These are phyloP conservation scores for Eupithecia subumbrata DNA, from an alignment of 2,888 invertebrate genomes.

Conservation along the genomic window DNA sequence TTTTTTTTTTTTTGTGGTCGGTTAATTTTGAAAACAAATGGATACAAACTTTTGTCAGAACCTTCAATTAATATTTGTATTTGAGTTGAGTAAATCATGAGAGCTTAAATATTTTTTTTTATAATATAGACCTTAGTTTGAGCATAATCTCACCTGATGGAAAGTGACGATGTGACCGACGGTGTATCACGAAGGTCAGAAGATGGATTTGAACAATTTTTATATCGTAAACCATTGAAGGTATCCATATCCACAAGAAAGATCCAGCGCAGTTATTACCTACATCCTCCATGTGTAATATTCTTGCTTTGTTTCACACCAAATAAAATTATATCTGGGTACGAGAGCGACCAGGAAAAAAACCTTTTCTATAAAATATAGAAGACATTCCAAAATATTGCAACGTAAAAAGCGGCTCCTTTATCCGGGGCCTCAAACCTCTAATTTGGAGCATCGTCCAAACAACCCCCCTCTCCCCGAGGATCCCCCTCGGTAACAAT, in stretches of 20 bases:
- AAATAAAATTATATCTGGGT: neutral
- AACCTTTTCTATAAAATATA: neutral
- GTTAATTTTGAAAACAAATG: neutral
- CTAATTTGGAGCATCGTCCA: conserved; percentile 21
- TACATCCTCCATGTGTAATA: neutral
- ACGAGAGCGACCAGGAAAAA: neutral
- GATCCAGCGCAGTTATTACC: neutral
- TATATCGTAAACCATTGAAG: neutral
- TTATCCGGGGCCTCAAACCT: conserved; percentile 7
- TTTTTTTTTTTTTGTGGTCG: neutral
- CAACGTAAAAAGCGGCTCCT: neutral
- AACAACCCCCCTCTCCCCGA: conserved; percentile 11
- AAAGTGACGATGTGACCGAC: too few relatives aligned
- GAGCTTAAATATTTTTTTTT: too few relatives aligned
- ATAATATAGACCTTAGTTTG: too few relatives aligned
- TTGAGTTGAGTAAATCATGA: too few relatives aligned
- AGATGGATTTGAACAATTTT: too few relatives aligned
- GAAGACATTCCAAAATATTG: conserved; percentile 5
- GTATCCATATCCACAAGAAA: neutral
- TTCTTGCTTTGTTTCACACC: neutral
- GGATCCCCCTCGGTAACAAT: conserved; percentile 24
- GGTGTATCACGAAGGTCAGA: too few relatives aligned
- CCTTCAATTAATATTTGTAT: neutral
- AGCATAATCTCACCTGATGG: too few relatives aligned
- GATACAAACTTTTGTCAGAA: neutral